Base-by-base conservation (phyloP, 2,888 invertebrate species). In the Agonopterix subpropinquella region DNA sequence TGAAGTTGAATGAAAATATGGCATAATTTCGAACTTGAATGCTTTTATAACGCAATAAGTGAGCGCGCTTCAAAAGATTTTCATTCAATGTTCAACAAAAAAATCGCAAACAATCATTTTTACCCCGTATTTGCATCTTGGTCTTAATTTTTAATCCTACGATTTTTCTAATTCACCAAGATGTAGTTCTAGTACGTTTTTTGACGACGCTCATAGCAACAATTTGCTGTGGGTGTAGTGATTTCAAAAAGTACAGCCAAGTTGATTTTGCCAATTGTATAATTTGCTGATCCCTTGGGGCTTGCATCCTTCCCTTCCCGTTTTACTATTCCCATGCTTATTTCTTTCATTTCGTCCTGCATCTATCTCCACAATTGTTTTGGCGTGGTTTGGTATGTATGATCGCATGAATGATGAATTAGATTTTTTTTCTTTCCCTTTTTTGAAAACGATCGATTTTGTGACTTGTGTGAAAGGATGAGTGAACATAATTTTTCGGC, bases 161-260 rank as follows among this genome's bases (percentile, higher is more conserved):
- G 28, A 28, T 7, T 28, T 28, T 28, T 28, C 28, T 7, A 28
- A 28, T 28, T 28, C 5, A 7, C 28, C 28, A 28, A 28, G 28
- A 28, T 28, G 28, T 28, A 28, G 28, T 28, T 28, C 5, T 28
- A 28, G 28, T 28, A 28, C 28, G 28, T 28, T 28, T 7, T 28
- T 28, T 28, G 28, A 28, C 28, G 7, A 52, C 59, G 47, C 47
- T 62, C 47, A 15, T 45, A 52, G 45, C 43, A 45, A 39, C 39
- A 36, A 8, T 47, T 46, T 43, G 48, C 51, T 44, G 48, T 44
- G 47, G 42, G 47, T 10, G 51, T 50, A 55, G 59, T 59, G 53
- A 61, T 39, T 55, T 57, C 57, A 53, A 68, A 11, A 81, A 86
- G 84, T 86, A 86, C 85, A 85, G 80, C 84, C 86, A 85, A 81